Percentiles rank a stretch among this genome's conserved stretches.
Evolutionary conservation across 2,113 vertebrate genomes (phyloP).

Genomic region (Onychostoma macrolepis): DNA sequence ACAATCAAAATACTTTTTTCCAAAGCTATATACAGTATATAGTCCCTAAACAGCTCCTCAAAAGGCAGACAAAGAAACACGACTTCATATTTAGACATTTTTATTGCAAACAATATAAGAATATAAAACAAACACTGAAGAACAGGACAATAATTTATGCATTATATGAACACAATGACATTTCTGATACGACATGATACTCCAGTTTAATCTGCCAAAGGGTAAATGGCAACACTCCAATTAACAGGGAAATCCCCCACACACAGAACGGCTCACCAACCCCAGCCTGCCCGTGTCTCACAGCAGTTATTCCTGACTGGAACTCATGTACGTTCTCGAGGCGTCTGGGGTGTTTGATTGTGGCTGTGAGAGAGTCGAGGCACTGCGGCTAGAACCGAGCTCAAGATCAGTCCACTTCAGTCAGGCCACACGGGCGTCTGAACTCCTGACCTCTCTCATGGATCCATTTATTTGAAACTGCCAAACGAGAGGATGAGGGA

Average conservation of each 20-base stretch:
- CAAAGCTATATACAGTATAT: not conserved
- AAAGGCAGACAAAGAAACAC: not conserved
- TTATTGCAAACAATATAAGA: constrained; percentile 35
- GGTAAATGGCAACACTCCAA: not conserved
- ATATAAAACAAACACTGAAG: constrained; percentile 1
- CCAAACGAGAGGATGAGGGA: constrained; percentile 49
- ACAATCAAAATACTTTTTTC: too few species aligned
- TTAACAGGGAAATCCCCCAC: not conserved
- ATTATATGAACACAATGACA: constrained; percentile 28
- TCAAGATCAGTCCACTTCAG: constrained; percentile 87
- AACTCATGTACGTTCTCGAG: not conserved
- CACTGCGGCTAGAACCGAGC: not conserved
- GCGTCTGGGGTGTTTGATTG: not conserved
- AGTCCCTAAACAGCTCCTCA: not conserved
- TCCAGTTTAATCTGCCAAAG: not conserved
- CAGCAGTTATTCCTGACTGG: not conserved
- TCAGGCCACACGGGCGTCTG: constrained; percentile 91
- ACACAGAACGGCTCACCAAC: not conserved
- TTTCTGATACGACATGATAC: not conserved
- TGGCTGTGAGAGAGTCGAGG: constrained; percentile 8
- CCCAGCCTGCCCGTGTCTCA: not conserved
- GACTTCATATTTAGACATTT: constrained; percentile 10
- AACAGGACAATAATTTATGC: constrained; percentile 57
- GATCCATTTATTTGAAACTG: constrained; percentile 99
- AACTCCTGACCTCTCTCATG: constrained; percentile 97